A percentile compares a stretch with the other conserved stretches of the same genome.
Conservation (phyloP, 2,797 vertebrate genomes). For the Rhodeus uyekii region DNA sequence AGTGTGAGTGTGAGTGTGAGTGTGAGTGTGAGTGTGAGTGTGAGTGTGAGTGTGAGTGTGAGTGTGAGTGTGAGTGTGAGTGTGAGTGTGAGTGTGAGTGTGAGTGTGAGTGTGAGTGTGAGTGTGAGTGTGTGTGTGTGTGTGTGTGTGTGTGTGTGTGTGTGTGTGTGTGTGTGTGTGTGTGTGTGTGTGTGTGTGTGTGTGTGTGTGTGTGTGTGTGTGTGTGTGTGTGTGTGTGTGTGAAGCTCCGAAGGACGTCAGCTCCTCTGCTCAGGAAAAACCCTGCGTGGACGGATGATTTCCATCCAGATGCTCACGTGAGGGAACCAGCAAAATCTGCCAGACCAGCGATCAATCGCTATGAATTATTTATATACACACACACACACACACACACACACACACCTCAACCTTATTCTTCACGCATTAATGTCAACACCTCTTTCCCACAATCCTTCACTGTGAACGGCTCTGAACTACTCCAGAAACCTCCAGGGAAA, state of each 20-base stretch:
- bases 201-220: background rate
- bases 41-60: background rate
- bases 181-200: background rate
- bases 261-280: slow-evolving; percentile 25
- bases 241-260: slow-evolving; percentile 39
- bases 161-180: background rate
- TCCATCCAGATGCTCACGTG: slow-evolving; percentile 13
- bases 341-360: slow-evolving; percentile 61
- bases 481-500: background rate
- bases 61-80: background rate
- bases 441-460: slow-evolving; percentile 19
- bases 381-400: slow-evolving; percentile 9
- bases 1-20: background rate
- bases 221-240: background rate
- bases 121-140: background rate
- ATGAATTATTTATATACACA: slow-evolving; percentile 67
- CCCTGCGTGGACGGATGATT: background rate
- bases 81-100: background rate
- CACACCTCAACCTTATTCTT: slow-evolving; percentile 34
- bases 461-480: background rate
- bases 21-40: background rate
- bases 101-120: no score
- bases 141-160: background rate
- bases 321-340: slow-evolving; percentile 39
- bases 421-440: slow-evolving; percentile 18